These are phyloP conservation scores for Ctenopoma kingsleyae DNA, from an alignment of 2,797 vertebrate species.

Conservation along the genomic window DNA sequence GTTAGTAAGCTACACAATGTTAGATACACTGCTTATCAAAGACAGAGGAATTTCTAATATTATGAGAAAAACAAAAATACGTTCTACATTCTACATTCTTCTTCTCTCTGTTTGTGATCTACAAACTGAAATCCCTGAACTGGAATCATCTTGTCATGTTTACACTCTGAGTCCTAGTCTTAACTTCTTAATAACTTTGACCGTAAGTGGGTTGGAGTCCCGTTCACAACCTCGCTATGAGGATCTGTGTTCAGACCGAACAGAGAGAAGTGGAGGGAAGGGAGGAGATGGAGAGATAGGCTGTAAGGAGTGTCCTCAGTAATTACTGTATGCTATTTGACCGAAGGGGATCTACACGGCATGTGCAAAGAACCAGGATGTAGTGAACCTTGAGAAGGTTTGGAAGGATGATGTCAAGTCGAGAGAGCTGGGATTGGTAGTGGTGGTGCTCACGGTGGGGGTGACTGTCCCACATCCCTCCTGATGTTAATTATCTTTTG, in stretches of 20 bases:
- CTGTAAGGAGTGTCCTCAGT: conserved; percentile 63
- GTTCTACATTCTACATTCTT: not conserved
- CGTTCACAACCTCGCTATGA: conserved; percentile 7
- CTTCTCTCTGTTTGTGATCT: conserved; percentile 1
- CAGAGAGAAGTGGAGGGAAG: conserved; percentile 24
- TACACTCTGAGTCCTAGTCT: not conserved
- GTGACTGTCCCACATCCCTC: conserved; percentile 74
- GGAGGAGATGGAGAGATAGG: conserved; percentile 26
- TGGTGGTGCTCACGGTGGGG: conserved; percentile 22
- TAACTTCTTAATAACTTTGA: conserved; percentile 41
- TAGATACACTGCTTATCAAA: conserved; percentile 7
- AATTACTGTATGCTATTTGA: conserved; percentile 79
- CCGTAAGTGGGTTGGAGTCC: conserved; percentile 5
- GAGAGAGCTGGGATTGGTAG: conserved; percentile 30
- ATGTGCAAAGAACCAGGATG: conserved; percentile 78
- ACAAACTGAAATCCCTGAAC: not conserved
- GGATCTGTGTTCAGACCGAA: conserved; percentile 40
- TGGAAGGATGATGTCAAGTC: conserved; percentile 40
- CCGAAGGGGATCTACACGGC: conserved; percentile 75
- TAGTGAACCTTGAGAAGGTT: conserved; percentile 74
- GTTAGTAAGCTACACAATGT: conserved; percentile 8
- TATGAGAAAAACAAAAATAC: not conserved
- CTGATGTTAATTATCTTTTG: conserved; percentile 99
- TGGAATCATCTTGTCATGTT: not conserved
- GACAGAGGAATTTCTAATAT: not conserved